phyloP scores from a whole-genome alignment of 2,797 vertebrate species.

The Acestrorhynchus altus region DNA sequence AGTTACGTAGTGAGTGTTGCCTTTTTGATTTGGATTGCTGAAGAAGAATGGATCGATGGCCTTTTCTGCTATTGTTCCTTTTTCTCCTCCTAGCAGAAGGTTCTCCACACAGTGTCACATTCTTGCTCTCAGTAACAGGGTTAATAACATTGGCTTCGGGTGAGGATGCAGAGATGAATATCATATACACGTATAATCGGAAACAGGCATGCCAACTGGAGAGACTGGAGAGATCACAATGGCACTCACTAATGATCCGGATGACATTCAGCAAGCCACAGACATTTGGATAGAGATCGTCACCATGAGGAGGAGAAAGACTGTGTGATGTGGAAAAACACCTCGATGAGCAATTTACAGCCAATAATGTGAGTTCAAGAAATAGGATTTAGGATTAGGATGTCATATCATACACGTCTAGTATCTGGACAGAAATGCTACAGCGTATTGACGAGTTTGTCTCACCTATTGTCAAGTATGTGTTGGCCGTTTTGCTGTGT shows the following conservation, averaged over 20 bases:
- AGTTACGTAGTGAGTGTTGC: conserved; percentile 64
- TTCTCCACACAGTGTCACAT: neutral
- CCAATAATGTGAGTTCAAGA: conserved; percentile 44
- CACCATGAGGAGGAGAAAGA: conserved; percentile 34
- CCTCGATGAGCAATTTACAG: conserved; percentile 58
- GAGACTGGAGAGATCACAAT: conserved; percentile 54
- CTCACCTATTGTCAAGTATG: conserved; percentile 56
- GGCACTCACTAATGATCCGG: conserved; percentile 46
- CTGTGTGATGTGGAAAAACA: conserved; percentile 37
- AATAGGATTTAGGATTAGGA: conserved; percentile 25
- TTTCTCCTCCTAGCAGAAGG: neutral
- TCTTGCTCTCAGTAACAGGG: conserved; percentile 22
- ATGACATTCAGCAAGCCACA: conserved; percentile 53
- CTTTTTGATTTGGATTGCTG: conserved; percentile 19
- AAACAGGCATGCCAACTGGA: conserved; percentile 54
- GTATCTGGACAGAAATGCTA: conserved; percentile 60
- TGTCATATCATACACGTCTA: conserved; percentile 49
- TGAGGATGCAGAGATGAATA: conserved; percentile 33
- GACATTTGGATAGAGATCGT: conserved; percentile 37
- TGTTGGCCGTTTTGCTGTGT: conserved; percentile 46
- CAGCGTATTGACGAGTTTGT: conserved; percentile 56
- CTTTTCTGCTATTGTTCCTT: conserved; percentile 42
- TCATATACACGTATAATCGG: conserved; percentile 32
- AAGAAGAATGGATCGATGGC: conserved; percentile 48
- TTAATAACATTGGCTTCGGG: neutral